Evolutionary conservation across 2,888 invertebrate genomes (phyloP).

Genomic region (Aleiodes testaceus): DNA sequence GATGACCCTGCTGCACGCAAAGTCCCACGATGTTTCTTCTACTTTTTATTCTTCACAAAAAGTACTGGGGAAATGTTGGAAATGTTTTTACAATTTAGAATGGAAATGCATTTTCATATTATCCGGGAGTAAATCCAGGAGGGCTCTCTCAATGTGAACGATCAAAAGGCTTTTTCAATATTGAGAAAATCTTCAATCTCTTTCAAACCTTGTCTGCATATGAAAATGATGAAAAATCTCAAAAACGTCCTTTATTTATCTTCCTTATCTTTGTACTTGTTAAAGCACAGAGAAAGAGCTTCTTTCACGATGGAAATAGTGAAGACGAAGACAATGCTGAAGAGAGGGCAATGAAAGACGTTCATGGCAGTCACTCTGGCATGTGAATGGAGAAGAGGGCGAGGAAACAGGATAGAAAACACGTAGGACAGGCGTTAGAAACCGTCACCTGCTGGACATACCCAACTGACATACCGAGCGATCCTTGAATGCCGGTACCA

Average conservation of each 20-base stretch:
- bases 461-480: constrained; percentile 66
- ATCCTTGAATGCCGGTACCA: constrained; percentile 61
- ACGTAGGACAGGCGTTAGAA: constrained; percentile 64
- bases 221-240: no score
- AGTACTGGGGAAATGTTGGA: constrained; percentile 23
- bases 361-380: constrained; percentile 46
- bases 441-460: constrained; percentile 70
- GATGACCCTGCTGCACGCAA: constrained; percentile 70
- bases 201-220: not conserved
- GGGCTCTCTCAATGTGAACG: constrained; percentile 29
- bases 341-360: constrained; percentile 48
- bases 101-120: constrained; percentile 15
- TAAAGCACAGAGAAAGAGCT: no score
- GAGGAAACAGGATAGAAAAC: constrained; percentile 44
- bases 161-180: constrained; percentile 53
- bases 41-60: constrained; percentile 26
- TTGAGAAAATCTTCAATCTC: constrained; percentile 47
- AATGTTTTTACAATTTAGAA: constrained; percentile 7
- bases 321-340: constrained; percentile 46
- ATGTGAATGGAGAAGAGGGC: constrained; percentile 58
- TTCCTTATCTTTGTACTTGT: not conserved
- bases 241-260: not conserved
- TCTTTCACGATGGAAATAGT: not conserved
- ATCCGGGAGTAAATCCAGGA: not conserved
- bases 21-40: constrained; percentile 57